Evolutionary conservation across 1,140 invertebrate genomes (phyloP), one percentile per base, ranked within the genome.

Genomic region (Zaprionus ornatus): DNA sequence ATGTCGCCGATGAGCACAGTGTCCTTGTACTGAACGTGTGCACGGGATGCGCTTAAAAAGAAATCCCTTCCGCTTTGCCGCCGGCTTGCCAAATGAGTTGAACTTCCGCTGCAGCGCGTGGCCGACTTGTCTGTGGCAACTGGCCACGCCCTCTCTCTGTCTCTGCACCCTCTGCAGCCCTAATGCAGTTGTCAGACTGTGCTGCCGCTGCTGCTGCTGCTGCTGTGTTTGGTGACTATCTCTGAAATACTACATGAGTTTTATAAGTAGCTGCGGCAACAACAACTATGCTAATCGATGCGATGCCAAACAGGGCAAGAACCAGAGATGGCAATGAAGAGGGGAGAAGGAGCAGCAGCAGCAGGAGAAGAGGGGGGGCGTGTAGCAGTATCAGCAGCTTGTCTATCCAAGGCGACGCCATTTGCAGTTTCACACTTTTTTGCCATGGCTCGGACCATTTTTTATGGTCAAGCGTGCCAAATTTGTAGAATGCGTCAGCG

Each of bases 351-450:
- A 0, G 40, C 6, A 45, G n/a, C 40, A 42, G 25, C 10, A 29
- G 6, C 27, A 29, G 25, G 5, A 29, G 27, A 0, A 23, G 13
- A 12, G 17, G 21, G 7, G 1, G 15, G 17, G 35, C 1, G 13
- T 6, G 12, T 1, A 17, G 19, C 12, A 10, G 32, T 32, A 35
- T 57, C 55, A 35, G 52, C 63, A 42, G 50, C 35, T 67, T 75
- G 83, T 83, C 84, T 80, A 83, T 80, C 77, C 80, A 86, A 80
- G 85, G 85, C 84, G 84, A 84, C 84, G 84, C 84, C 85, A 88
- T 88, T 88, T 90, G 81, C 85, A 90, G 84, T 79, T 88, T 88
- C 84, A 88, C 84, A 88, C 84, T 88, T 88, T 87, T 84, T 69
- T 75, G 64, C 74, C 56, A 60, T 64, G 56, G 63, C 57, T 75